Base-by-base conservation (phyloP, 2,797 vertebrate species). In the Holocentrus rufus region DNA sequence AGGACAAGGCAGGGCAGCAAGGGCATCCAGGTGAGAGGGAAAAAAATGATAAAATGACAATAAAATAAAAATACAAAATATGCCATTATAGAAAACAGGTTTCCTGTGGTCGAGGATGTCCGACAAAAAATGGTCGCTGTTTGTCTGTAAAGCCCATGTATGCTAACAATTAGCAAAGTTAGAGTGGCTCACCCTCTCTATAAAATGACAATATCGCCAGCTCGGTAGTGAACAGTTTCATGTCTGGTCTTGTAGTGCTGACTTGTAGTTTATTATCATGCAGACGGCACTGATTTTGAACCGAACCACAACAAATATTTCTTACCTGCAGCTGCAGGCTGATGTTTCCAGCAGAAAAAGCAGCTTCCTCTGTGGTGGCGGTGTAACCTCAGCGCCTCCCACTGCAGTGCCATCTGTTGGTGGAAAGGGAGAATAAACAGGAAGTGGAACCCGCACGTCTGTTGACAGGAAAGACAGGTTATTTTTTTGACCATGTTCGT, bases 91-190 rank as follows among this genome's bases (percentile, higher is more conserved):
- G 1, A 36, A 27, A 27, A 14, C 14, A 4, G 14, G 7, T 13
- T 5, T 22, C 1, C 23, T 46, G 55, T 44, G 13, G 0, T 0
- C 0, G 17, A 65, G 2, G 17, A 1, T 49, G 1, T 39, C 8
- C 14, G 27, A 1, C 0, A 62, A 30, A 44, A 54, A 42, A 25
- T 31, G 20, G 2, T 36, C 68, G 63, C 23, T 65, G 34, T 18
- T 27, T n/a, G 62, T 64, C 27, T 36, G 6, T 47, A 4, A 42
- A 76, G 47, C 27, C 23, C 20, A 66, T 20, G 52, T 25, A 75
- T 67, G 90, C 86, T 91, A 90, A 75, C 76, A 72, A 34, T 68
- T 87, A 84, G 86, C 81, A 22, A n/a, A 60, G 39, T 71, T 74
- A 84, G 31, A 34, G 31, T 6, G 2, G 81, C 87, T 52, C 53